Percentiles rank a stretch among this genome's conserved stretches.
Evolutionary conservation across 2,797 vertebrate species (phyloP).

Genomic region (Malurus splendens): DNA sequence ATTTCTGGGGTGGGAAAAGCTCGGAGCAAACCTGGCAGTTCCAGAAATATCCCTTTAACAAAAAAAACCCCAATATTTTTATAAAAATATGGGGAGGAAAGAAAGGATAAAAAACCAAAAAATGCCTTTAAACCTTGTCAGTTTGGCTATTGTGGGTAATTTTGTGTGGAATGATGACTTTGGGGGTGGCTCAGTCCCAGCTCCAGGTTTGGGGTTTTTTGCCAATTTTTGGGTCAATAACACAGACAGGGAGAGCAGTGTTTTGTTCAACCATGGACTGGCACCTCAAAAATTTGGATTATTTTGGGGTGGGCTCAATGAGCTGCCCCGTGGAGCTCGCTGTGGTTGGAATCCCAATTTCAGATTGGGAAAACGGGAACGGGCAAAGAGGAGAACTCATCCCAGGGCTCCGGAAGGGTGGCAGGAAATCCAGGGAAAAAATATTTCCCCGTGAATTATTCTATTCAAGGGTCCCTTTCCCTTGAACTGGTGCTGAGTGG

Average conservation of each 20-base stretch:
- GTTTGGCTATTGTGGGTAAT: background rate
- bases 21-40: background rate
- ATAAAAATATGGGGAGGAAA: background rate
- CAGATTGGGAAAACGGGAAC: background rate
- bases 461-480: background rate
- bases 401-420: background rate
- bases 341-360: background rate
- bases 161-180: background rate
- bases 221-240: background rate
- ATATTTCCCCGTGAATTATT: background rate
- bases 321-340: background rate
- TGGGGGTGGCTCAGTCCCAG: fast-evolving
- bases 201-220: background rate
- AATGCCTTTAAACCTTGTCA: background rate
- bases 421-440: background rate
- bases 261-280: background rate
- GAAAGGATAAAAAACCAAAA: background rate
- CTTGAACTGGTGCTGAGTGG: background rate
- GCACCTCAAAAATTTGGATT: fast-evolving
- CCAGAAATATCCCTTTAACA: background rate
- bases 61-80: background rate
- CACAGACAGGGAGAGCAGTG: background rate
- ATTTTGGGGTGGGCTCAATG: background rate
- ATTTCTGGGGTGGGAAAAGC: background rate
- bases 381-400: background rate